phyloP scores from a whole-genome alignment of 2,113 vertebrate genomes.

The Pangasianodon gigas region DNA sequence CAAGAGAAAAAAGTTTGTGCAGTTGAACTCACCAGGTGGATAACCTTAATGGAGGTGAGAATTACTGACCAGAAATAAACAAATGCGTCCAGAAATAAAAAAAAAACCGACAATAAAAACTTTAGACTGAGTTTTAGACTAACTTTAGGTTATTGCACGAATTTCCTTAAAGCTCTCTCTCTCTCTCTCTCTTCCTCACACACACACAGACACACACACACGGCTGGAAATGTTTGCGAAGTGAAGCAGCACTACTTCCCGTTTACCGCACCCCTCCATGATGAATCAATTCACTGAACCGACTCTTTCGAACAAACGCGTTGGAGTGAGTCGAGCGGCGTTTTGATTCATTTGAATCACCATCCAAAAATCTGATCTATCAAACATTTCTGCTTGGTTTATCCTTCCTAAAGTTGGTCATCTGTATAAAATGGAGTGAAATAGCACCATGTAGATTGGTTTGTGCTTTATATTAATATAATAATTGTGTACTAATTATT shows the following conservation, averaged over 20 bases:
- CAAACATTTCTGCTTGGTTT: neutral
- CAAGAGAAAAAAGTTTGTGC: neutral
- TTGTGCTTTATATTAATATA: too few species aligned
- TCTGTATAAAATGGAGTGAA: neutral
- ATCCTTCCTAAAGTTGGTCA: neutral
- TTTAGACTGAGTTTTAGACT: neutral
- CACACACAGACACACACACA: conserved; percentile 16
- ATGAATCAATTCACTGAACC: conserved; percentile 19
- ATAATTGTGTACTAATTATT: too few species aligned
- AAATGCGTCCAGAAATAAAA: neutral
- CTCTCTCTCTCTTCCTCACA: neutral
- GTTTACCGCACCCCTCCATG: conserved; percentile 31
- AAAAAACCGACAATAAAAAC: neutral
- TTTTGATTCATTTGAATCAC: neutral
- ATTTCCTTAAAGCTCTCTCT: neutral
- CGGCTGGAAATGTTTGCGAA: neutral
- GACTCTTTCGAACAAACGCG: neutral
- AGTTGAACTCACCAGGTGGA: neutral
- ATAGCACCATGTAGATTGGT: neutral
- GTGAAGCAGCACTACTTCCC: conserved; percentile 20
- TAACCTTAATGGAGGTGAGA: neutral
- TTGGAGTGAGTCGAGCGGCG: neutral
- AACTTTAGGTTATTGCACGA: neutral
- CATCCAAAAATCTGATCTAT: neutral
- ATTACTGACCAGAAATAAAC: too few species aligned